phyloP scores from a whole-genome alignment of 2,888 invertebrate species.

The Hemicrepidius hirtus region DNA sequence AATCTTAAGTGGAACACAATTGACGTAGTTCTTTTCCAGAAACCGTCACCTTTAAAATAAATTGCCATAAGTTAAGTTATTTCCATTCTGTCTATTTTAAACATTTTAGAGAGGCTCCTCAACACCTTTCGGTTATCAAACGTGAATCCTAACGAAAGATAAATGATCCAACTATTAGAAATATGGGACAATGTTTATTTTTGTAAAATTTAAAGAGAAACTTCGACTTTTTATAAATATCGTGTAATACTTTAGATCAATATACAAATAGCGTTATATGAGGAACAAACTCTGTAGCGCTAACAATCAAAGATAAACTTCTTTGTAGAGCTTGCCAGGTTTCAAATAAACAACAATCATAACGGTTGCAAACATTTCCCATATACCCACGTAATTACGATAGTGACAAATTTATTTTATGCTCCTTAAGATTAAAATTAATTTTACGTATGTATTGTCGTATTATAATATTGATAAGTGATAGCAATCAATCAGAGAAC shows the following conservation, averaged over 20 bases:
- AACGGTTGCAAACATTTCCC: too few relatives aligned
- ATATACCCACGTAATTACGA: too few relatives aligned
- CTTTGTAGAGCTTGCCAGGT: too few relatives aligned
- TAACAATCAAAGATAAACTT: background rate
- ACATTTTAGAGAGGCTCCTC: background rate
- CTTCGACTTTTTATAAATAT: background rate
- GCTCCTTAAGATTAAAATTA: too few relatives aligned
- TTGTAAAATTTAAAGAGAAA: conserved; percentile 2
- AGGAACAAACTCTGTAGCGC: background rate
- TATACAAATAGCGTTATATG: background rate
- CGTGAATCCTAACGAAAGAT: background rate
- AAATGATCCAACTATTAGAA: background rate
- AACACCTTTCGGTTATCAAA: background rate
- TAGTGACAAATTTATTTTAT: too few relatives aligned
- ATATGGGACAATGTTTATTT: conserved; percentile 4
- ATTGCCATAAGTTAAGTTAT: background rate
- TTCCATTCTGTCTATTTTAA: conserved; percentile 8
- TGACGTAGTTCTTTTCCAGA: conserved; percentile 23
- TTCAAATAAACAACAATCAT: too few relatives aligned
- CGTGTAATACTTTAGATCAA: background rate
- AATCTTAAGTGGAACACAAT: conserved; percentile 10
- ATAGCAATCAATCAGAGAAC: too few relatives aligned
- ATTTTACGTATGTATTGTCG: too few relatives aligned
- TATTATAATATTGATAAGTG: too few relatives aligned
- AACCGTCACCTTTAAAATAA: conserved; percentile 12